phyloP scores from a whole-genome alignment of 2,888 invertebrate species.

The Tetanocera ferruginea region DNA sequence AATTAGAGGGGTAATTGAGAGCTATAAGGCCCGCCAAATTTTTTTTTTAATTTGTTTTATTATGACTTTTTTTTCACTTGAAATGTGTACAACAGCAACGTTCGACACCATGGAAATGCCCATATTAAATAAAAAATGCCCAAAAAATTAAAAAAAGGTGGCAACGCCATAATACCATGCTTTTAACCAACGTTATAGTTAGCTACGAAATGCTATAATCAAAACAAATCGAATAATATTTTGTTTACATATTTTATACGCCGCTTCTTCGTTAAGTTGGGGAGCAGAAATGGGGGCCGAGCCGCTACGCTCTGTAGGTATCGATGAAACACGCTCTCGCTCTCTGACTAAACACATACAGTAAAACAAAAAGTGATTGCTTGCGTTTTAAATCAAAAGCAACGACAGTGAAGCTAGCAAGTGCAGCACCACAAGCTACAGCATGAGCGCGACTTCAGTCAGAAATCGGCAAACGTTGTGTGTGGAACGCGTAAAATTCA shows the following conservation, averaged over 20 bases:
- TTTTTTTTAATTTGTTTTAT: too few species aligned
- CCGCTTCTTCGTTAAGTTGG: constrained; percentile 11
- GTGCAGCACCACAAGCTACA: background rate
- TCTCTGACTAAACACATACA: background rate
- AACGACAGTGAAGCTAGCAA: background rate
- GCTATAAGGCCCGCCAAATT: too few species aligned
- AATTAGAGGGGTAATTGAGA: too few species aligned
- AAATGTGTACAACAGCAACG: too few species aligned
- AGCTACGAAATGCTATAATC: background rate
- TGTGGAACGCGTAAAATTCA: background rate
- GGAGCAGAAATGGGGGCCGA: background rate
- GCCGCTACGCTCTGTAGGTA: background rate
- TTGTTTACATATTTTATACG: background rate
- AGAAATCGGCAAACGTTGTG: constrained; percentile 16
- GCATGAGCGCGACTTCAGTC: constrained; percentile 18
- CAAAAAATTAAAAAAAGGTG: background rate
- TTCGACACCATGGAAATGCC: too few species aligned
- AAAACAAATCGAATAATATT: constrained; percentile 17
- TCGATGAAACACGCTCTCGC: background rate
- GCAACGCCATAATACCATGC: background rate
- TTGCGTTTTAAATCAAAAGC: background rate
- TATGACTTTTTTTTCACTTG: too few species aligned
- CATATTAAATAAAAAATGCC: too few species aligned
- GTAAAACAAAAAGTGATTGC: background rate
- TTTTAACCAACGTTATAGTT: background rate